These are phyloP conservation scores for Epinephelus moara DNA, from an alignment of 2,113 vertebrate species.

Conservation along the genomic window DNA sequence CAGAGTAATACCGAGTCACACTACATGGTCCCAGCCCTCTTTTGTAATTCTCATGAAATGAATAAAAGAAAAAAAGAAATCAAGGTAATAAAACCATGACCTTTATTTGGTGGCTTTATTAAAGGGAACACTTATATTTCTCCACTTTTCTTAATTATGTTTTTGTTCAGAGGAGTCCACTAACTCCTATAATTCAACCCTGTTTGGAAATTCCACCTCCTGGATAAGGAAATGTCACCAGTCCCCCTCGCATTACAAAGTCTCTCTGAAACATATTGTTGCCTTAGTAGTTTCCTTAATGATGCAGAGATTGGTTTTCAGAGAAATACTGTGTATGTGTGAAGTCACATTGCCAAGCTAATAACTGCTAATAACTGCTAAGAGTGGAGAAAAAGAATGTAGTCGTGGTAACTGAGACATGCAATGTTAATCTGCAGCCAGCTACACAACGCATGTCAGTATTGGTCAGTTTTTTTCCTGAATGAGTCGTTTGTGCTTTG, in stretches of 20 bases:
- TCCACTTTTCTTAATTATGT: not conserved
- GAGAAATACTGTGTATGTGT: not conserved
- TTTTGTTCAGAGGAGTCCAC: not conserved
- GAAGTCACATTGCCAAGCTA: not conserved
- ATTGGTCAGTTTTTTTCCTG: too few species aligned
- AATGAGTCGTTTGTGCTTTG: too few species aligned
- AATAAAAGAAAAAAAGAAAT: not conserved
- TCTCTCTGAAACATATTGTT: not conserved
- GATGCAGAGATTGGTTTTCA: not conserved
- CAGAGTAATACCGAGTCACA: not conserved
- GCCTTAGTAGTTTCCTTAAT: not conserved
- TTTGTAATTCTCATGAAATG: slow-evolving; percentile 19
- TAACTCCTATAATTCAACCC: not conserved
- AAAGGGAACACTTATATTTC: not conserved
- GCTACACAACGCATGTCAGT: not conserved
- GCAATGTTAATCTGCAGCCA: not conserved
- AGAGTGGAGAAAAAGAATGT: not conserved
- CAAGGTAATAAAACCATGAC: not conserved
- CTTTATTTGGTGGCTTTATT: not conserved
- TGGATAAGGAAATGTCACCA: slow-evolving; percentile 3
- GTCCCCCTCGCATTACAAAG: not conserved
- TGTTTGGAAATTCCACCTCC: not conserved
- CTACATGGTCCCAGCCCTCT: not conserved
- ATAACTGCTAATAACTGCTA: not conserved
- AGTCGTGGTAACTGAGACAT: not conserved